phyloP scores from a whole-genome alignment of 2,113 vertebrate genomes.

The Nerophis ophidion region DNA sequence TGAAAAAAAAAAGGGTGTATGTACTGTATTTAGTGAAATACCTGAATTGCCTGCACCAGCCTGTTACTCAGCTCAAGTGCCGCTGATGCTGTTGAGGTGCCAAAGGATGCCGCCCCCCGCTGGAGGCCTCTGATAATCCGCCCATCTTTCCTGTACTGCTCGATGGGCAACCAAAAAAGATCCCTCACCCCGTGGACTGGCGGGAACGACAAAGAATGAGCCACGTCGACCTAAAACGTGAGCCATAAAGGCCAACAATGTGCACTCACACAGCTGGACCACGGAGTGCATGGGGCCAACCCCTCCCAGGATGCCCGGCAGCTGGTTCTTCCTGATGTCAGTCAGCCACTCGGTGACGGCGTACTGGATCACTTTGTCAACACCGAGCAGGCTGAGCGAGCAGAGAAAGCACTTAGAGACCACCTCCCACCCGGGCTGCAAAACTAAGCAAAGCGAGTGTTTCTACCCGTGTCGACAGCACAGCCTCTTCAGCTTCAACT shows the following conservation, averaged over 20 bases:
- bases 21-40: slow-evolving; percentile 29
- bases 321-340: slow-evolving; percentile 89
- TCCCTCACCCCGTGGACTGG: slow-evolving; percentile 87
- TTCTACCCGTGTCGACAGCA: slow-evolving; percentile 85
- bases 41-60: slow-evolving; percentile 90
- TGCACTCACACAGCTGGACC: slow-evolving; percentile 85
- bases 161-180: slow-evolving; percentile 89
- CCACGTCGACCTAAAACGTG: background rate
- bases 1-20: background rate
- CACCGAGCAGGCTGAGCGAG: slow-evolving; percentile 77
- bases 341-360: slow-evolving; percentile 86
- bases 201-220: slow-evolving; percentile 4
- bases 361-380: slow-evolving; percentile 88
- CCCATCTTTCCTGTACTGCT: slow-evolving; percentile 88
- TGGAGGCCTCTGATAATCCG: slow-evolving; percentile 89
- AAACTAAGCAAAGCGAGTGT: background rate
- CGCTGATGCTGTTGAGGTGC: slow-evolving; percentile 85
- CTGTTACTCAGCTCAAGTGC: slow-evolving; percentile 90
- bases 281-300: slow-evolving; percentile 92
- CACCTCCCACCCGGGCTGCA: background rate
- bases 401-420: background rate
- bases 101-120: slow-evolving; percentile 86
- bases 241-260: background rate
- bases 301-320: slow-evolving; percentile 86
- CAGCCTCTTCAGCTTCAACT: slow-evolving; percentile 86